Evolutionary conservation across 2,888 invertebrate species (phyloP).

Genomic region (Gymnocheta viridis): DNA sequence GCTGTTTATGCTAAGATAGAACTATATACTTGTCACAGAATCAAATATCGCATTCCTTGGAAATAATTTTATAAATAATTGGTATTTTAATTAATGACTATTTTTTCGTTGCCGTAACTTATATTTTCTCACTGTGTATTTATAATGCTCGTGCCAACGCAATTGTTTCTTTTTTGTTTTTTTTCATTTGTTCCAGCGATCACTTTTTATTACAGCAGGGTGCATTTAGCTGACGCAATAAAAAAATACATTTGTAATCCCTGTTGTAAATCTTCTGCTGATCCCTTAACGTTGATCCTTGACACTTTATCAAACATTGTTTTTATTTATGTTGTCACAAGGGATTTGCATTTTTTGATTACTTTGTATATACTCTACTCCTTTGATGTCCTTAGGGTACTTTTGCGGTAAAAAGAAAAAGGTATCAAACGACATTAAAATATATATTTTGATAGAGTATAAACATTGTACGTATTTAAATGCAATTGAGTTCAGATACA

Average conservation of each 20-base stretch:
- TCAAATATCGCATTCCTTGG: too few relatives aligned
- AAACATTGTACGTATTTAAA: conserved; percentile 42
- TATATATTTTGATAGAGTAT: conserved; percentile 61
- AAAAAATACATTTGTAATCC: conserved; percentile 76
- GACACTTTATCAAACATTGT: conserved; percentile 79
- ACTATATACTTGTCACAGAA: too few relatives aligned
- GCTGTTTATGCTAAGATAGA: too few relatives aligned
- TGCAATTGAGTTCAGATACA: conserved; percentile 38
- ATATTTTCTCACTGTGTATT: conserved; percentile 11
- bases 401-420: neutral
- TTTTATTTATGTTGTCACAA: conserved; percentile 81
- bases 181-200: conserved; percentile 45
- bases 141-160: conserved; percentile 45
- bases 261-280: conserved; percentile 79
- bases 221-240: neutral
- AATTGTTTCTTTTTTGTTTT: conserved; percentile 18
- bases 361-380: neutral
- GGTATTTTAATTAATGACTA: too few relatives aligned
- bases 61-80: too few relatives aligned
- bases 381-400: neutral
- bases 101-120: too few relatives aligned
- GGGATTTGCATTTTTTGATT: conserved; percentile 76
- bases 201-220: conserved; percentile 16
- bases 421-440: conserved; percentile 17
- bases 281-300: conserved; percentile 76